Evolutionary conservation across 2,888 invertebrate genomes (phyloP), one percentile per base, ranked within the genome.

Genomic region (Pristionchus exspectatus): DNA sequence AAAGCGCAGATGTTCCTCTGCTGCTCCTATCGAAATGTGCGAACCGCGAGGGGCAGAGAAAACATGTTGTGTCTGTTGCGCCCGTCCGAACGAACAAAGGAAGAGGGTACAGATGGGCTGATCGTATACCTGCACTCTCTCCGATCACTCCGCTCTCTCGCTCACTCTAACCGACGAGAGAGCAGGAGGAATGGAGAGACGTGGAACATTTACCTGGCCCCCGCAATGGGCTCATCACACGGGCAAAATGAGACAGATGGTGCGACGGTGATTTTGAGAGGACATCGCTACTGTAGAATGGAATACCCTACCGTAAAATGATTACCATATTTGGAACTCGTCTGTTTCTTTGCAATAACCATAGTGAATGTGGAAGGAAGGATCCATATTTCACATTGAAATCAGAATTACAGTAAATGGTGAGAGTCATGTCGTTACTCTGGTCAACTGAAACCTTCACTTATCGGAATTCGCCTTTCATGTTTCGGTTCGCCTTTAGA

Each of bases 41-140:
- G 74, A 74, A 74, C 74, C 16, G 38, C 18, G 16, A 7, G 38
- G 81, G 18, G 81, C 44, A 81, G 38, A 81, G 81, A 81, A 81
- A 81, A 81, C 81, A 81, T 81, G 81, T 81, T 54, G 44, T 77
- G 77, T 81, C 81, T 81, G 81, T 81, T 81, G 81, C 81, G 27
- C 81, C 4, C 54, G 12, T 27, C 27, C 50, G 50, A 81, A 81
- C 50, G 27, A 81, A 81, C 27, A 54, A 81, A 24, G 44, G 50
- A 18, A 54, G 50, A 81, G 81, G 50, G 81, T 74, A 74, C 74
- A 74, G 74, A 74, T 74, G 74, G 59, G 74, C 74, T 74, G 38
- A 38, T 38, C 74, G 18, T n/a, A n/a, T 59, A 24, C 59, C 63
- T n/a, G 63, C 24, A 56, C 63, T 63, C 63, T 63, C 63, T 63